Evolutionary conservation across 2,113 vertebrate species (phyloP), one percentile per base, ranked within the genome.

Genomic region (Condylura cristata): DNA sequence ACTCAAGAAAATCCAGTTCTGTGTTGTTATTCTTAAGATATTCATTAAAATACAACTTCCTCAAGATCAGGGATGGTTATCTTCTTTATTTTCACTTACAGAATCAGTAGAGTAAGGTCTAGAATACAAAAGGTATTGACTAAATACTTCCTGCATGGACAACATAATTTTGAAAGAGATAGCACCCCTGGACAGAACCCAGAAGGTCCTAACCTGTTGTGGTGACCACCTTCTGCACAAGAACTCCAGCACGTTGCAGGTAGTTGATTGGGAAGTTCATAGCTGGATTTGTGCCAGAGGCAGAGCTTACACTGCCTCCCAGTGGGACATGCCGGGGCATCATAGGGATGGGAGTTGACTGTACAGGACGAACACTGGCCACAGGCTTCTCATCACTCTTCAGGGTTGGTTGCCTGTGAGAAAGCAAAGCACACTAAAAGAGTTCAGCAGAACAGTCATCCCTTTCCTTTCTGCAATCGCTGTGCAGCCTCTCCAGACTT

Each of bases 341-440:
- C 99, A 99, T 99, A 90, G 99, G 99, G 97, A 99, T 99, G 6
- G 99, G 99, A 0, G 99, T 99, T 48, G 99, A 99, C 97, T 99
- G 99, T 95, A 99, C 99, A 37, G 99, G 99, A 87, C 99, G 98
- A 91, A 99, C 99, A 0, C 99, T 99, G 70, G 99, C 99, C 95
- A 99, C 99, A 0, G 99, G 99, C 97, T 99, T 99, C 95, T 99
- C 99, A 83, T 99, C 99, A 26, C 98, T 98, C 97, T 99, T 99
- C 37, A 98, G 97, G 75, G 98, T 97, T 79, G 99, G 98, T 86
- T 99, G 99, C 99, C 99, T 99, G 85, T 41, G 26, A 79, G 93
- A 84, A 96, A 68, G 85, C 97, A 12, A 91, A 94, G 53, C 32
- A 95, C n/a, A 89, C 90, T 63, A 75, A 94, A 20, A 51, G 39